Conservation (phyloP, 1,140 invertebrate species). For the Daktulosphaira vitifoliae region DNA sequence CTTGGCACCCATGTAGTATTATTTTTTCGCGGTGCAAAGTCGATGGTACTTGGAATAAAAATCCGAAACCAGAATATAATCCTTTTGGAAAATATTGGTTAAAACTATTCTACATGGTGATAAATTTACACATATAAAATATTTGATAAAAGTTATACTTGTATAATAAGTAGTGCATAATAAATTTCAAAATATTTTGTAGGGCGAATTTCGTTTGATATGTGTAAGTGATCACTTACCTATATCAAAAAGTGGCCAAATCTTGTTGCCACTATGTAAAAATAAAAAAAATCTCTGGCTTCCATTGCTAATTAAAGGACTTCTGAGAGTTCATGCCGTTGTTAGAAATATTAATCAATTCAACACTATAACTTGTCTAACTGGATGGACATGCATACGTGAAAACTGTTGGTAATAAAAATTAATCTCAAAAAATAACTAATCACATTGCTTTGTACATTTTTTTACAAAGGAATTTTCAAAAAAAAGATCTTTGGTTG, state of each 20-base stretch:
- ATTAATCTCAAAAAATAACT: too few relatives aligned
- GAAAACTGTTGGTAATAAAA: not conserved
- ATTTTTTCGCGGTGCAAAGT: constrained; percentile 4
- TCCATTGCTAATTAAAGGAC: constrained; percentile 17
- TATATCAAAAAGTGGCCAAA: not conserved
- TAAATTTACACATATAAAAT: too few relatives aligned
- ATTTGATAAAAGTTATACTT: too few relatives aligned
- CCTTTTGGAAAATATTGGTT: constrained; percentile 24
- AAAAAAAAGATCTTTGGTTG: not conserved
- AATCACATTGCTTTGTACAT: too few relatives aligned
- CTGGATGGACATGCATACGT: constrained; percentile 18
- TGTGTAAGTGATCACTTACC: constrained; percentile 25
- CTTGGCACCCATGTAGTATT: not conserved
- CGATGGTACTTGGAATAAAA: constrained; percentile 9
- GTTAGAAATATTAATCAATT: not conserved
- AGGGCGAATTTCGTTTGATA: constrained; percentile 22
- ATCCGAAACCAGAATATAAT: constrained; percentile 1
- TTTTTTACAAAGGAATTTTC: not conserved
- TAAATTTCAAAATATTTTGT: not conserved
- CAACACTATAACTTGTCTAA: constrained; percentile 8
- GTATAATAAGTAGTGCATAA: too few relatives aligned
- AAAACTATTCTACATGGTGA: constrained; percentile 20
- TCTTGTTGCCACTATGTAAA: constrained; percentile 8
- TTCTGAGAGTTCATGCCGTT: not conserved
- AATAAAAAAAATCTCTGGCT: constrained; percentile 1